Evolutionary conservation across 2,113 vertebrate species (phyloP), one percentile per base, ranked within the genome.

Genomic region (Picathartes gymnocephalus): DNA sequence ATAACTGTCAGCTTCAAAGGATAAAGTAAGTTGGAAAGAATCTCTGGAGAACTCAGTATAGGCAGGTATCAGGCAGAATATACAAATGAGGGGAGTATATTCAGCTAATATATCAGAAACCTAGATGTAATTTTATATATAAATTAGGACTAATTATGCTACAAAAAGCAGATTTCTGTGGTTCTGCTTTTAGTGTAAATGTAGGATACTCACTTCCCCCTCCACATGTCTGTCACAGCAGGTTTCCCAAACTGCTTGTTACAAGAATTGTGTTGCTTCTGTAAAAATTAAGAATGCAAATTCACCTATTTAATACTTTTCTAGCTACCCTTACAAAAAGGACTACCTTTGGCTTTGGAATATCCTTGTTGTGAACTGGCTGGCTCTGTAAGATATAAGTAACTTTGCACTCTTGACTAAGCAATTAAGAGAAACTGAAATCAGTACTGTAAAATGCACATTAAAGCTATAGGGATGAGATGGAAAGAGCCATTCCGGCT

Each of bases 1-100:
- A 42, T 95, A 88, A 81, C 64, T 96, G 82, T 94, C 88, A 94
- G 83, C 86, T 95, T 96, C 93, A 96, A 95, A 96, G 85, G 76
- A 86, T 84, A 25, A 19, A 88, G 51, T 78, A 79, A 85, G 40
- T 81, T 94, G 91, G 81, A 94, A 93, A 69, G 33, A 88, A 84
- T 81, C 65, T 90, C 51, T 85, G 72, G 61, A 92, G 57, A 92
- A 20, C 68, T 88, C 1, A 0, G 50, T 81, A 64, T 45, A 95
- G 78, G 39, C 90, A 82, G 65, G 45, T 92, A 81, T 57, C 70
- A 74, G 23, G 64, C 42, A 48, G 57, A 88, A 58, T 86, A 39
- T 7, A 74, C 76, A 64, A 92, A 79, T 3, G 10, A 80, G 56
- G 28, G 16, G 31, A 86, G 30, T 73, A 40, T 16, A 11, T 78